A percentile compares a stretch with the other conserved stretches of the same genome.
These are phyloP conservation scores for Nematolebias whitei DNA, from an alignment of 2,113 vertebrate genomes.

Conservation along the genomic window DNA sequence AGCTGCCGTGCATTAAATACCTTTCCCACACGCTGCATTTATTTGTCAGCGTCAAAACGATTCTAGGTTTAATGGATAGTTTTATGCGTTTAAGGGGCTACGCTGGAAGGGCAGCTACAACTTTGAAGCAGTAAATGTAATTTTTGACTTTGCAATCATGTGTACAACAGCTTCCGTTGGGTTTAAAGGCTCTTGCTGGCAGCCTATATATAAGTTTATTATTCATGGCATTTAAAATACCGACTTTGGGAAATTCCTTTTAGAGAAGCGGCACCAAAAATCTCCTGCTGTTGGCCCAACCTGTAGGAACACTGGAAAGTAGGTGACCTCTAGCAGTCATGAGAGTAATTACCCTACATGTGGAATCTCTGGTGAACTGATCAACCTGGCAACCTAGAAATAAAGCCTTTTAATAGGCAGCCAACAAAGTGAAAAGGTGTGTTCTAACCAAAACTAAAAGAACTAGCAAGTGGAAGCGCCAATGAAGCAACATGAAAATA, in stretches of 20 bases:
- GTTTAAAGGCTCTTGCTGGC: background rate
- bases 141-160: background rate
- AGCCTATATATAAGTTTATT: background rate
- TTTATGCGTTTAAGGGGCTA: background rate
- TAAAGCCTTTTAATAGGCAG: background rate
- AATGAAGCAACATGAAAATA: background rate
- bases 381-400: conserved; percentile 6
- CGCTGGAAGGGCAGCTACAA: too few species aligned
- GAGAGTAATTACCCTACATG: conserved; percentile 7
- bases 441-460: background rate
- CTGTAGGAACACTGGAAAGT: conserved; percentile 9
- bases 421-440: background rate
- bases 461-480: background rate
- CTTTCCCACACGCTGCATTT: background rate
- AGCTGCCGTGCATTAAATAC: background rate
- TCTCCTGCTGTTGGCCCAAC: background rate
- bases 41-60: background rate
- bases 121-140: too few species aligned
- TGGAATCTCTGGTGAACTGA: conserved; percentile 7
- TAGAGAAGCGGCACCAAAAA: background rate
- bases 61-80: background rate
- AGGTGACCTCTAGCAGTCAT: conserved; percentile 18
- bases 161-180: background rate
- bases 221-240: background rate
- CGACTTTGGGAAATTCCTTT: background rate